phyloP scores from a whole-genome alignment of 2,797 vertebrate species.

The Champsocephalus gunnari region DNA sequence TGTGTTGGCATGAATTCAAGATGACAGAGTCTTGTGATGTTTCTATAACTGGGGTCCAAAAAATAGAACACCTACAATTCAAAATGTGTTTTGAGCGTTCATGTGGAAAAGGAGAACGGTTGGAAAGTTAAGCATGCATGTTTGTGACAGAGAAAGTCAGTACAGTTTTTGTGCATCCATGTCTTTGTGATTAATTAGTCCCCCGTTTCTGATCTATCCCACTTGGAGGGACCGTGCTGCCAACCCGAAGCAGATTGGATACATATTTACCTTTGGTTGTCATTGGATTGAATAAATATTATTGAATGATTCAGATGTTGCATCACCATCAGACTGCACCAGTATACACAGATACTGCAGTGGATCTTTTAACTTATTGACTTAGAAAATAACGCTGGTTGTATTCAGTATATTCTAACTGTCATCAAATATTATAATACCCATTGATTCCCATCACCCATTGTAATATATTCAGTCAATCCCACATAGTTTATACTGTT shows the following conservation, averaged over 20 bases:
- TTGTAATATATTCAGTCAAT: background rate
- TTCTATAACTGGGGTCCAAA: background rate
- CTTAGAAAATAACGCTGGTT: background rate
- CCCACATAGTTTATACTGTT: background rate
- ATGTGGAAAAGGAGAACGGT: constrained; percentile 4
- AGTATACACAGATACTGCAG: constrained; percentile 5
- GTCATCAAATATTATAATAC: background rate
- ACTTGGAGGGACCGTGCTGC: constrained; percentile 40
- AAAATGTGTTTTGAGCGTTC: background rate
- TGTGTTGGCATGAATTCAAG: no score
- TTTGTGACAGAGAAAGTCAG: background rate
- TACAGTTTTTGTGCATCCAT: background rate
- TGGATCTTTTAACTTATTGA: constrained; percentile 2
- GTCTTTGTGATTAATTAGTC: constrained; percentile 63
- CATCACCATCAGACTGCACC: constrained; percentile 8
- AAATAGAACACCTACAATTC: constrained; percentile 13
- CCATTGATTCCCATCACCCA: background rate
- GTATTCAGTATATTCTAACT: background rate
- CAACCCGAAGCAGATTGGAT: constrained; percentile 37
- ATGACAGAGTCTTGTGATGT: no score
- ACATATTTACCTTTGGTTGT: constrained; percentile 68
- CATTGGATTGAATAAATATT: constrained; percentile 62
- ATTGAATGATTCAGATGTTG: constrained; percentile 41
- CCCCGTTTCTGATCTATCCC: constrained; percentile 48
- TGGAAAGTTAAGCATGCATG: constrained; percentile 15